Evolutionary conservation across 2,888 invertebrate genomes (phyloP), one percentile per base, ranked within the genome.

Genomic region (Patella ulyssiponensis): DNA sequence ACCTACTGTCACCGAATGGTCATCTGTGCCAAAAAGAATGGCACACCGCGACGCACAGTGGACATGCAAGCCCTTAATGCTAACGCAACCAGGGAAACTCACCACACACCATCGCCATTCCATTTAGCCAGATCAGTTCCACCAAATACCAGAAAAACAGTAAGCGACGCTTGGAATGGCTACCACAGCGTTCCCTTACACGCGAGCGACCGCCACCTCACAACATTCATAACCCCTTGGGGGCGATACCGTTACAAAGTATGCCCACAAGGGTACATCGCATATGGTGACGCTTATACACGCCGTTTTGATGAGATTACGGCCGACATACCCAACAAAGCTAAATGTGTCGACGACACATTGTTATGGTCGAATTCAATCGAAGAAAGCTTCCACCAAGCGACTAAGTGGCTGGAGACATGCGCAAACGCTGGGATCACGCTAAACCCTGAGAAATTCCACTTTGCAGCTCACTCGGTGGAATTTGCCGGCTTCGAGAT

Each of bases 401-500:
- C 85, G 56, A 70, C 23, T 52, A 20, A 79, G 14, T 86, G 82
- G 84, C 81, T 83, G 2, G 82, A 85, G 69, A 76, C 79, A 0
- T 86, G 85, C 76, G 83, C 81, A 51, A 69, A 71, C 14, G 69
- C 83, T 73, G 86, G 85, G 5, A 81, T 87, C 70, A 84, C 75
- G 3, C 80, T 86, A 17, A 86, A 85, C 76, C 85, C 84, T 12
- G 81, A 82, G 5, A 86, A 86, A 71, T 87, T 87, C 74, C 54
- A 71, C 2, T 86, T 86, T 75, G 84, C 75, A 9, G 53, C 76
- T 53, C 76, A 79, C 52, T 58, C 71, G 3, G 84, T 83, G 4
- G 85, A 84, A 70, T 86, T 86, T 76, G 84, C 84, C 7, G 84
- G 84, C 7, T 86, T 86, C 69, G 82, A 81, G 58, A 83, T 86